Percentiles rank a stretch among this genome's conserved stretches.
Evolutionary conservation across 2,888 invertebrate genomes (phyloP).

Genomic region (Archips xylosteana): DNA sequence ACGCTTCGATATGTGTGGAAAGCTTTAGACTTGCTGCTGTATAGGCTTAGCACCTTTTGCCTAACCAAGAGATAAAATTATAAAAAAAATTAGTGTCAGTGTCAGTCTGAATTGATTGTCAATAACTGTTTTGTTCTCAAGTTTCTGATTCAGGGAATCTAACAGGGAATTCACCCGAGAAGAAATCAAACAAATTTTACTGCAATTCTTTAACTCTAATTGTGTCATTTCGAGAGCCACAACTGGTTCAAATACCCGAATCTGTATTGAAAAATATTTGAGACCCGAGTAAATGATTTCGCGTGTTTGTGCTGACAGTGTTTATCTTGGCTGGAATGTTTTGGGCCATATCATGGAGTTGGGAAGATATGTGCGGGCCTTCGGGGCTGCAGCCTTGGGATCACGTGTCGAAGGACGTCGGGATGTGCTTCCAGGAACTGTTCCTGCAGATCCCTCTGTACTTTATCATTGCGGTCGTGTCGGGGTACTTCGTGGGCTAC

Average conservation of each 20-base stretch:
- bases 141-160: background rate
- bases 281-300: constrained; percentile 29
- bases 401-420: constrained; percentile 89
- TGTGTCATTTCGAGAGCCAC: background rate
- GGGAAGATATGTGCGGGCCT: constrained; percentile 92
- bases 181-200: background rate
- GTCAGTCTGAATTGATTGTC: background rate
- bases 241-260: background rate
- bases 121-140: background rate
- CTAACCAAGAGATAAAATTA: too few relatives aligned
- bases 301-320: constrained; percentile 25
- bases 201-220: constrained; percentile 2
- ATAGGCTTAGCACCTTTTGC: too few relatives aligned
- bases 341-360: constrained; percentile 85
- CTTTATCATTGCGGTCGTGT: constrained; percentile 89
- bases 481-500: constrained; percentile 93
- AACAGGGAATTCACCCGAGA: background rate
- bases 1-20: too few relatives aligned
- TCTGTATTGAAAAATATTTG: constrained; percentile 13
- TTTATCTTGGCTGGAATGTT: constrained; percentile 49
- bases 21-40: too few relatives aligned
- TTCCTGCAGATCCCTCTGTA: constrained; percentile 91
- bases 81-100: background rate
- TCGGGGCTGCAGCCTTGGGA: constrained; percentile 90
- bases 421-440: constrained; percentile 94